A percentile compares a stretch with the other conserved stretches of the same genome.
phyloP scores from a whole-genome alignment of 2,113 vertebrate genomes.

The Oncorhynchus keta region DNA sequence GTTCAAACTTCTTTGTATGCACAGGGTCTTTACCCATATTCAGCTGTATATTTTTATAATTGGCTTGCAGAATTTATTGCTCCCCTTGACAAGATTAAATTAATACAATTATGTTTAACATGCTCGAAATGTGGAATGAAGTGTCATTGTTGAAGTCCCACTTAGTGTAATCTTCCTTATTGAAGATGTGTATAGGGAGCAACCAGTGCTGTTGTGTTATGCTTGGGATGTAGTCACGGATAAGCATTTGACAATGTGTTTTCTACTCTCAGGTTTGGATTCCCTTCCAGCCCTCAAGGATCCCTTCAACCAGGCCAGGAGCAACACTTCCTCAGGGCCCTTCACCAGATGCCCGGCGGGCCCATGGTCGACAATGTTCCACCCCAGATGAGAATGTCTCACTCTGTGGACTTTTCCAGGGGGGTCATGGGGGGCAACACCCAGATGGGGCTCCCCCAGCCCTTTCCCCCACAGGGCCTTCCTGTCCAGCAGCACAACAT shows the following conservation, averaged over 20 bases:
- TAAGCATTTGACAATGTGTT: too few species aligned
- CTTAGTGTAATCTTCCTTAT: neutral
- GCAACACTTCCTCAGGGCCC: conserved; percentile 77
- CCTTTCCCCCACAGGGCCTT: conserved; percentile 79
- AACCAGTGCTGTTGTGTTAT: too few species aligned
- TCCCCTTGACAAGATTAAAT: neutral
- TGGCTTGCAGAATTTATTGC: neutral
- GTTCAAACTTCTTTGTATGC: too few species aligned
- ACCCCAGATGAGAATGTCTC: conserved; percentile 79
- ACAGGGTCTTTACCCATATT: neutral
- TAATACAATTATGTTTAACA: neutral
- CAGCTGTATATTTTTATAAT: neutral
- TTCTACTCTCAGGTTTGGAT: conserved; percentile 75
- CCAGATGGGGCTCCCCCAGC: conserved; percentile 73
- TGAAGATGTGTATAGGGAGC: neutral
- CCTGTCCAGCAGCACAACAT: conserved; percentile 88
- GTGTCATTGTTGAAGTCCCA: too few species aligned
- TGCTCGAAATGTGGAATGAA: too few species aligned
- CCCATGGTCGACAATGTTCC: conserved; percentile 60
- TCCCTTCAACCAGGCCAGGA: conserved; percentile 64
- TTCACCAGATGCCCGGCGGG: conserved; percentile 70
- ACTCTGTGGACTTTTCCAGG: conserved; percentile 75
- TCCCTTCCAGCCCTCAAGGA: conserved; percentile 70
- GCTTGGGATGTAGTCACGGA: too few species aligned
- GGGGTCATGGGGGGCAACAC: conserved; percentile 59